Base-by-base conservation (phyloP, 2,797 vertebrate genomes). In the Phyllotis vaccarum region DNA sequence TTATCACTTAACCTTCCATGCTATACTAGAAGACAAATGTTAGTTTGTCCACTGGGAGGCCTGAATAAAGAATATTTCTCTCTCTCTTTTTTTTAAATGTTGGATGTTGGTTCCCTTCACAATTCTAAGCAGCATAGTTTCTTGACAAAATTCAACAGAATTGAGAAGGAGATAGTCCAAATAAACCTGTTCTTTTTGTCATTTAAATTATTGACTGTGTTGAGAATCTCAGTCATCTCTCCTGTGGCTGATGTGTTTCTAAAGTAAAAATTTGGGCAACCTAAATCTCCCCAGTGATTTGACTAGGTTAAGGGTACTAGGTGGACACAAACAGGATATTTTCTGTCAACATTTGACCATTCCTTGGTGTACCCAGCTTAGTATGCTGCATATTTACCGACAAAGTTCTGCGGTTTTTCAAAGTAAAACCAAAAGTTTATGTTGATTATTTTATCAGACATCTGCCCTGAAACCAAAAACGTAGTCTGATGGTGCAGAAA, bases 121-220 rank as follows among this genome's bases (percentile, higher is more conserved):
- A 86, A 89, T 78, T 79, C 52, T 6, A 54, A 90, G 60, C 21
- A 93, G 31, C 22, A 27, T 40, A 16, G 14, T 52, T n/a, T 89
- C 81, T 86, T 93, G 87, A 49, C 88, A 89, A 86, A 58, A 62
- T 90, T 94, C 75, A 93, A 74, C n/a, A 86, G 58, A 96, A 90
- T 76, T 72, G 56, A 96, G 1, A 40, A 93, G 54, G 49, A 83
- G 40, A 86, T n/a, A 76, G 22, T 31, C 75, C 74, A 96, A 75
- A 80, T 14, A 10, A 46, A 22, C 70, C 37, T 89, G 29, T 79
- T 89, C 29, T 87, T 94, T 86, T 62, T 78, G 80, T 91, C 16
- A 27, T 64, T 86, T 81, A 34, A 83, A 58, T 83, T 54, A 31
- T 14, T 70, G 31, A 56, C 49, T 79, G 31, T n/a, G 90, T 29